phyloP scores from a whole-genome alignment of 2,797 vertebrate genomes.

The Halcyon badia region DNA sequence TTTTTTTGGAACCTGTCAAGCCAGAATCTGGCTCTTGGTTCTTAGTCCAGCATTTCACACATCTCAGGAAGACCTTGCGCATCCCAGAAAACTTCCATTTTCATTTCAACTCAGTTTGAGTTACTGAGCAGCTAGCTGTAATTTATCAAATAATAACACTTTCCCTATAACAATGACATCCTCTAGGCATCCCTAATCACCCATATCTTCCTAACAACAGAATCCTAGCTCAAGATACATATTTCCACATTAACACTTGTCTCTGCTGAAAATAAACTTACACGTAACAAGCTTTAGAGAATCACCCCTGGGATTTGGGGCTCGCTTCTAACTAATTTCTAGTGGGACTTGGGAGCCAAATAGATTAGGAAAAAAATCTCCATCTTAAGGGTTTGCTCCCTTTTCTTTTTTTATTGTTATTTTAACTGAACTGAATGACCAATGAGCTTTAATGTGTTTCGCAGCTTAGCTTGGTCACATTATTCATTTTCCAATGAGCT shows the following conservation, averaged over 20 bases:
- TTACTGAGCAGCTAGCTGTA: not conserved
- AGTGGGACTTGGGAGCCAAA: not conserved
- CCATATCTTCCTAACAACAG: fast-evolving
- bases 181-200: not conserved
- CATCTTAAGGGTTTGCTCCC: not conserved
- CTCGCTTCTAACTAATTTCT: not conserved
- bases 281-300: not conserved
- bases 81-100: not conserved
- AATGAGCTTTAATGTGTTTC: not conserved
- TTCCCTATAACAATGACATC: not conserved
- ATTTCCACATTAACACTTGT: not conserved
- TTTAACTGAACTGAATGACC: not conserved
- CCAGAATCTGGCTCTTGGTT: not conserved
- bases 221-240: not conserved
- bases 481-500: not conserved
- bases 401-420: fast-evolving
- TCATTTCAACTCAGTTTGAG: not conserved
- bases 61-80: not conserved
- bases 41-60: not conserved
- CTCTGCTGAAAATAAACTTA: not conserved
- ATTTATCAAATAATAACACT: not conserved
- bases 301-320: not conserved
- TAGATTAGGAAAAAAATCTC: not conserved
- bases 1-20: not conserved
- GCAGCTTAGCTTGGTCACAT: not conserved